Evolutionary conservation across 2,888 invertebrate species (phyloP).

Genomic region (Abscondita cerata): DNA sequence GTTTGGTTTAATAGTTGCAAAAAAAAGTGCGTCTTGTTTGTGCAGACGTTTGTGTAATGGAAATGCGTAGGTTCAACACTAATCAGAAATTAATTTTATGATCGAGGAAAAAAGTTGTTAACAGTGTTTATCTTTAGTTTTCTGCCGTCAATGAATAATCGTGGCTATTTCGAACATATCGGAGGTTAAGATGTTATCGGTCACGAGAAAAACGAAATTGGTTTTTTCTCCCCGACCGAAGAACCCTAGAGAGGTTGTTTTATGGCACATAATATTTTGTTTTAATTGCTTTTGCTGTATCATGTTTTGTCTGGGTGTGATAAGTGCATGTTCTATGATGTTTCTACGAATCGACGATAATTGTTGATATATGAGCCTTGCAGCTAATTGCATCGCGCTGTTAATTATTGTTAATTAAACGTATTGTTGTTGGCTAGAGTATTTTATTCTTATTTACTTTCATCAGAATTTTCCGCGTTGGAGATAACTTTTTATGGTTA

Average conservation of each 20-base stretch:
- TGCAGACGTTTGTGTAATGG: too few species aligned
- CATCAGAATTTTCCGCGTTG: not conserved
- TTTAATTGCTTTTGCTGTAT: conserved; percentile 19
- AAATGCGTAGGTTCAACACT: too few species aligned
- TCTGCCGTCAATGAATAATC: conserved; percentile 7
- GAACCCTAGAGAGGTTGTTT: too few species aligned
- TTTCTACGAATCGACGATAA: conserved; percentile 17
- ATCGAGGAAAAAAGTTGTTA: too few species aligned
- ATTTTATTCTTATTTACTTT: not conserved
- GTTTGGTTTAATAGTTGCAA: not conserved
- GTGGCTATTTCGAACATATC: not conserved
- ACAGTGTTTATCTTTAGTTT: conserved; percentile 1
- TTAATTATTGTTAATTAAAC: conserved; percentile 11
- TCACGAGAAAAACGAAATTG: not conserved
- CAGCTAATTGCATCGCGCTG: conserved; percentile 20
- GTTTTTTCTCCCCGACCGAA: too few species aligned
- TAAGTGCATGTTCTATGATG: conserved; percentile 21
- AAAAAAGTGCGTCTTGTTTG: too few species aligned
- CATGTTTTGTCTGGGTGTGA: conserved; percentile 28
- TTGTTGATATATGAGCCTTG: conserved; percentile 11
- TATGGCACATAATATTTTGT: conserved; percentile 20
- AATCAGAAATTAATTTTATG: too few species aligned
- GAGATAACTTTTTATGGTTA: not conserved
- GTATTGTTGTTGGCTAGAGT: not conserved
- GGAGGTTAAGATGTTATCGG: conserved; percentile 8